phyloP scores from a whole-genome alignment of 2,888 invertebrate genomes.

The Belgica antarctica region DNA sequence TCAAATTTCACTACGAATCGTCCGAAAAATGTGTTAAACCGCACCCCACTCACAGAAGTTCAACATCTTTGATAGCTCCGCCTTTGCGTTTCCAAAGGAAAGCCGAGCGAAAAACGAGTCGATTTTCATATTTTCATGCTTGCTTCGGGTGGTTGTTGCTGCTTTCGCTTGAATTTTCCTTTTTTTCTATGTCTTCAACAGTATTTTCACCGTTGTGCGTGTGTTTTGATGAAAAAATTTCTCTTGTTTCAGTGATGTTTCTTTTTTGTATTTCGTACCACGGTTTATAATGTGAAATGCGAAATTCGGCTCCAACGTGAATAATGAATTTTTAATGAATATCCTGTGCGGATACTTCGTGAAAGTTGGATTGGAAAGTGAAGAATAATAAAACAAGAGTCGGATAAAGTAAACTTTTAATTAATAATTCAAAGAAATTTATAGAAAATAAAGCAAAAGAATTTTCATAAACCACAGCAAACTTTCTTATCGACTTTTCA shows the following conservation, averaged over 20 bases:
- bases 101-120: conserved; percentile 33
- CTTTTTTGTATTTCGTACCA: background rate
- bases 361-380: conserved; percentile 18
- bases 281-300: conserved; percentile 2
- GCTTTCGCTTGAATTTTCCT: conserved; percentile 13
- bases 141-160: conserved; percentile 25
- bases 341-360: conserved; percentile 20
- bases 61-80: conserved; percentile 18
- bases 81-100: conserved; percentile 38
- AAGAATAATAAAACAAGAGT: conserved; percentile 2
- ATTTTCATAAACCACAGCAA: no score
- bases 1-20: conserved; percentile 25
- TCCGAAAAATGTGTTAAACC: conserved; percentile 13
- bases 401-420: no score
- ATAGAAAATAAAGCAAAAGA: no score
- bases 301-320: conserved; percentile 4
- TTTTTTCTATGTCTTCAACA: background rate
- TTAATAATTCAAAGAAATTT: no score
- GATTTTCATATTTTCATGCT: conserved; percentile 13
- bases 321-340: conserved; percentile 3
- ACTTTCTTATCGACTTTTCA: background rate
- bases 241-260: conserved; percentile 20
- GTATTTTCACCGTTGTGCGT: conserved; percentile 25
- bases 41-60: conserved; percentile 21
- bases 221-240: conserved; percentile 13